Base-by-base conservation (phyloP, 2,888 invertebrate genomes). In the Conchocele bisecta region DNA sequence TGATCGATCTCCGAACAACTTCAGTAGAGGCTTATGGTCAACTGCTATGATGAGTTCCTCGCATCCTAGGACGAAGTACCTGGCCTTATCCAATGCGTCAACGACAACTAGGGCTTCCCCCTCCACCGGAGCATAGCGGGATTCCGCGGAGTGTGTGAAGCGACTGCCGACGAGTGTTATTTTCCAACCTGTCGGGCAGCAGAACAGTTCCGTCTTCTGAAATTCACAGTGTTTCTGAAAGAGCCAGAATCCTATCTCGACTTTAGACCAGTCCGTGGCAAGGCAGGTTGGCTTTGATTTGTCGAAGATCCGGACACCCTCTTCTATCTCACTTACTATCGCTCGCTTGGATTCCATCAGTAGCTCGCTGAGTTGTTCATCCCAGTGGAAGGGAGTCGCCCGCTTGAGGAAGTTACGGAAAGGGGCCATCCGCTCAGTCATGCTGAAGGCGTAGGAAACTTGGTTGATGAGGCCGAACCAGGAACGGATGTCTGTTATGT, bases 401-500 rank as follows among this genome's bases (percentile, higher is more conserved):
- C 70, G 70, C 28, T 70, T 70, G 13, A 75, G 35, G 11, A 75
- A 28, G 26, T 61, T 11, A 9, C 69, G 11, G 50, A 69, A 74
- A 11, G 64, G 63, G 1, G 51, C 42, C 54, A 72, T 61, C 6
- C 33, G 26, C 1, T 68, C 59, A 15, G 68, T 41, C 74, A 60
- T 74, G 42, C 69, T 66, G 41, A 69, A 83, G 9, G 76, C 60
- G 51, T 80, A 81, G 7, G 79, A 67, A 4, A 82, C 81, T 57
- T 82, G 83, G 50, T 81, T 84, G 3, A 83, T 63, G 13, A 84
- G 77, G 0, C 79, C 81, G 61, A 84, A 84, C 84, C 83, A 83
- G 0, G 79, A 79, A 7, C 81, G 61, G 3, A 82, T 39, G 50
- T 79, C 81, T 7, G 80, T 81, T 33, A 82, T 76, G 59, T 69